phyloP scores from a whole-genome alignment of 2,888 invertebrate species.

The Cryptocheilus praepositus region DNA sequence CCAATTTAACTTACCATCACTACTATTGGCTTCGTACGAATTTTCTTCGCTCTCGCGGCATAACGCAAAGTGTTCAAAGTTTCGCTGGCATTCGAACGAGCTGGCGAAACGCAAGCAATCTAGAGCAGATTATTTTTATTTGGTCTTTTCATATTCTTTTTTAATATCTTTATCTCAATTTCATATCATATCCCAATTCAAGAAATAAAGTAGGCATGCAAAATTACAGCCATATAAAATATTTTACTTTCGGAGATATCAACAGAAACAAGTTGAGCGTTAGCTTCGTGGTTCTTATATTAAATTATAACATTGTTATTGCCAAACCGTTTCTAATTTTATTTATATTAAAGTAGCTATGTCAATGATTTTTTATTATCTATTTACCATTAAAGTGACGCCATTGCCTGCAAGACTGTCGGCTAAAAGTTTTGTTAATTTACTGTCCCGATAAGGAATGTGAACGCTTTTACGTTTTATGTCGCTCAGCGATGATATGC shows the following conservation, averaged over 20 bases:
- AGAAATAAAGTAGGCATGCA: too few species aligned
- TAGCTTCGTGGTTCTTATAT: too few species aligned
- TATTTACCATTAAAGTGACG: slow-evolving; percentile 91
- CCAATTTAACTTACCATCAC: slow-evolving; percentile 84
- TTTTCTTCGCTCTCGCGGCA: slow-evolving; percentile 93
- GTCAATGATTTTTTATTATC: not conserved
- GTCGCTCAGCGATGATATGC: slow-evolving; percentile 93
- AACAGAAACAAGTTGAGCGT: too few species aligned
- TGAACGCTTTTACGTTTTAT: slow-evolving; percentile 87
- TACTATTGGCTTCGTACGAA: slow-evolving; percentile 93
- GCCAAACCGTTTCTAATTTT: too few species aligned
- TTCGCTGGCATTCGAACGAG: slow-evolving; percentile 89
- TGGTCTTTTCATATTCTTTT: not conserved
- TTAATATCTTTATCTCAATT: not conserved
- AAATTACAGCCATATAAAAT: too few species aligned
- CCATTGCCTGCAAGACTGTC: slow-evolving; percentile 96
- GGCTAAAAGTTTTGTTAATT: slow-evolving; percentile 93
- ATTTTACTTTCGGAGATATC: too few species aligned
- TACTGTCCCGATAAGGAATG: slow-evolving; percentile 95
- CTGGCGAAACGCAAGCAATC: slow-evolving; percentile 97
- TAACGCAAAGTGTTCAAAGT: slow-evolving; percentile 94
- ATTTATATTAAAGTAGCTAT: too few species aligned
- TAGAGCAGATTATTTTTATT: slow-evolving; percentile 71
- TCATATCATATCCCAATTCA: too few species aligned
- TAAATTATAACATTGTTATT: too few species aligned